Evolutionary conservation across 2,888 invertebrate genomes (phyloP), one percentile per base, ranked within the genome.

Genomic region (Aplocera efformata): DNA sequence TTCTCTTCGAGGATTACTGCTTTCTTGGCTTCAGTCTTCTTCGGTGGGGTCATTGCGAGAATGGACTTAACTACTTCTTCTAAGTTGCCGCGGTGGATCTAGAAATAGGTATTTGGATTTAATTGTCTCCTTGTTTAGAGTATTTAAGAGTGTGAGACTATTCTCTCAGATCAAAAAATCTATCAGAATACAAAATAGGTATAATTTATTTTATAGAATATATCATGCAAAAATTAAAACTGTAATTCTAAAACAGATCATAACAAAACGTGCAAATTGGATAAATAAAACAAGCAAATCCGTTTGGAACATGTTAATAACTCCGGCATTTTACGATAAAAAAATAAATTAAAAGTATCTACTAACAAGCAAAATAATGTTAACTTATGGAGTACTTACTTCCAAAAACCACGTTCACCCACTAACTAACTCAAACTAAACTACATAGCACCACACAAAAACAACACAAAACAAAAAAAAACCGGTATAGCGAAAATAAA

Each of bases 21-120:
- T 24, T 76, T 80, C 51, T 82, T 81, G 2, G 55, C 48, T 10
- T 82, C 79, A 8, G 59, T 59, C 54, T 81, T 83, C 49, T 81
- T 82, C 0, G 73, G 79, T n/a, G 73, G 59, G 3, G 86, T 79
- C 82, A 88, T 85, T 0, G 81, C 66, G n/a, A 82, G 67, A 45
- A 83, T 82, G 26, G 71, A 73, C 59, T 79, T 90, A 23, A 80
- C 79, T 47, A 80, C 77, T 38, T 90, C 85, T 53, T 86, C 80
- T 32, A 91, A 65, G 43, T 88, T 79, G 1, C 91, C 91, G 36
- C 91, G 88, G 51, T 92, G 91, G 11, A 91, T 81, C 92, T 92
- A 71, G 38, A 72, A 75, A n/a, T n/a, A n/a, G n/a, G n/a, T 5
- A 17, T 17, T 17, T 17, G 5, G 3, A 17, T 17, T 17, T 17